phyloP scores from a whole-genome alignment of 2,888 invertebrate genomes.

The Diarsia dahlii region DNA sequence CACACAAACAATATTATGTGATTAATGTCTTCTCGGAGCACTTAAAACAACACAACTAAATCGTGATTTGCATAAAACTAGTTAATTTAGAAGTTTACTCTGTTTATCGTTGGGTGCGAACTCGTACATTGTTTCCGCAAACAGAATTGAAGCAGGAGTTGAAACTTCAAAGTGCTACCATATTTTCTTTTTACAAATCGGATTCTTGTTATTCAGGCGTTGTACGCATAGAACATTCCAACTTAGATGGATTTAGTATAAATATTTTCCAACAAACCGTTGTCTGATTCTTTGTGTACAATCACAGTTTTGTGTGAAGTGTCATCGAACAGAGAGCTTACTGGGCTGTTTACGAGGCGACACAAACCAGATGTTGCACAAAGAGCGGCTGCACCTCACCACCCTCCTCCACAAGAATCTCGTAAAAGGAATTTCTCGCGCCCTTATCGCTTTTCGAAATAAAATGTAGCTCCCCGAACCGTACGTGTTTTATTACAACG shows the following conservation, averaged over 20 bases:
- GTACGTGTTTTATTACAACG: constrained; percentile 90
- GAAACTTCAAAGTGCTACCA: neutral
- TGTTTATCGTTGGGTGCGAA: constrained; percentile 46
- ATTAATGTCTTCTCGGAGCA: constrained; percentile 85
- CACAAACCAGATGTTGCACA: constrained; percentile 88
- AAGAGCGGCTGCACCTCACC: constrained; percentile 76
- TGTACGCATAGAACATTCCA: constrained; percentile 11
- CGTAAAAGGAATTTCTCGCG: constrained; percentile 90
- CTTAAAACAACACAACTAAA: constrained; percentile 81
- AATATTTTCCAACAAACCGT: constrained; percentile 42
- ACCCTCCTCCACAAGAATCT: constrained; percentile 83
- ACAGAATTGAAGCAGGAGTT: neutral
- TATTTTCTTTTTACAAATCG: neutral
- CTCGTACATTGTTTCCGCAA: constrained; percentile 33
- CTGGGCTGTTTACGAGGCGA: constrained; percentile 69
- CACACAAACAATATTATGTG: constrained; percentile 87
- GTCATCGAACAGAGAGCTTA: constrained; percentile 62
- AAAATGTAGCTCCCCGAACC: constrained; percentile 88
- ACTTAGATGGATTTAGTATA: constrained; percentile 5
- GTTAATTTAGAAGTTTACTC: constrained; percentile 84
- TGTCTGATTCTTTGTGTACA: constrained; percentile 50
- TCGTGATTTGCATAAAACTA: constrained; percentile 89
- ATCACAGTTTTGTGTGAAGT: constrained; percentile 62
- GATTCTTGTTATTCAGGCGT: neutral
- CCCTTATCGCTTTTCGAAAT: constrained; percentile 90